Conservation (phyloP, 2,888 invertebrate genomes). For the Schizotus pectinicornis region DNA sequence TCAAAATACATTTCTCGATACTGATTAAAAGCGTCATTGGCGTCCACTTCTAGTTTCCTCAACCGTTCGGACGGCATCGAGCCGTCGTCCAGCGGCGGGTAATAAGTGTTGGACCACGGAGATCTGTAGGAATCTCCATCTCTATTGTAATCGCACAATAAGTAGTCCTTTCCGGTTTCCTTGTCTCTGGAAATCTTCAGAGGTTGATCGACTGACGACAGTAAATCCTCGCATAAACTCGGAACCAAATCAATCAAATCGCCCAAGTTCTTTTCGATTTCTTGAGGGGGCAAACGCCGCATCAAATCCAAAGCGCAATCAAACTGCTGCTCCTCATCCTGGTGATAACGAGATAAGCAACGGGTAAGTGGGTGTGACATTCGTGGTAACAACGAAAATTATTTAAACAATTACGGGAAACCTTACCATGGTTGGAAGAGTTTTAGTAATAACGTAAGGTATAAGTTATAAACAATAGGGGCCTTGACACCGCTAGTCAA, state of each 20-base stretch:
- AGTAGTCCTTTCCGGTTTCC: slow-evolving; percentile 94
- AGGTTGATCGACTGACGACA: slow-evolving; percentile 98
- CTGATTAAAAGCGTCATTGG: slow-evolving; percentile 98
- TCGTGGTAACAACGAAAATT: background rate
- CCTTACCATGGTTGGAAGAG: too few species aligned
- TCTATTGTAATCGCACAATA: slow-evolving; percentile 98
- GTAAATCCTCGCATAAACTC: slow-evolving; percentile 92
- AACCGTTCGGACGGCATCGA: slow-evolving; percentile 97
- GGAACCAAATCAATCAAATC: slow-evolving; percentile 98
- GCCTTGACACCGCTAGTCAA: too few species aligned
- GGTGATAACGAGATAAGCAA: slow-evolving; percentile 45
- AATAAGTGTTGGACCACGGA: slow-evolving; percentile 98
- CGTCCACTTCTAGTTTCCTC: slow-evolving; percentile 95
- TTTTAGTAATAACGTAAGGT: too few species aligned
- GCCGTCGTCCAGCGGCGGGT: slow-evolving; percentile 97
- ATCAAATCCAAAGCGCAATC: slow-evolving; percentile 99
- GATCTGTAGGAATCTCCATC: slow-evolving; percentile 90
- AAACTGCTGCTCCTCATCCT: slow-evolving; percentile 96
- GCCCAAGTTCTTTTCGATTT: slow-evolving; percentile 97
- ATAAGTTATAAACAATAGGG: too few species aligned
- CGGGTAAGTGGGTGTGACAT: slow-evolving; percentile 13
- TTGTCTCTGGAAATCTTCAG: slow-evolving; percentile 98
- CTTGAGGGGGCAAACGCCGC: slow-evolving; percentile 98
- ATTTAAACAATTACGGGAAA: too few species aligned
- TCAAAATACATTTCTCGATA: slow-evolving; percentile 99